These are phyloP conservation scores for Orientallactaga sibirica DNA, from an alignment of 2,797 vertebrate genomes.

Conservation along the genomic window DNA sequence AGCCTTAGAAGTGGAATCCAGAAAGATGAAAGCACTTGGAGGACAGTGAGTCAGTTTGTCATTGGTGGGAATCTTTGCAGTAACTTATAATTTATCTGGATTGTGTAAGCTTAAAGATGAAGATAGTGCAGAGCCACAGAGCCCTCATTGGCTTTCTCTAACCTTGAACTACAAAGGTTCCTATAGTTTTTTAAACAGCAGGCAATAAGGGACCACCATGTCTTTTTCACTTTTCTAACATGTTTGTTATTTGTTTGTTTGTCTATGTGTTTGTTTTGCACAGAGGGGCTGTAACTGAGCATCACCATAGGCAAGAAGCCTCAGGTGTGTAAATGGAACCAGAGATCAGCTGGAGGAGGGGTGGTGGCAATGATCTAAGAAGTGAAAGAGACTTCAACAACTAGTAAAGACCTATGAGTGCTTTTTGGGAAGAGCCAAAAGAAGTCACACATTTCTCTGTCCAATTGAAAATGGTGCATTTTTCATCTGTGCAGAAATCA, in stretches of 20 bases:
- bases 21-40: constrained; percentile 68
- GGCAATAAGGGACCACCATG: not conserved
- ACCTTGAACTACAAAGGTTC: not conserved
- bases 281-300: not conserved
- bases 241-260: not conserved
- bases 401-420: not conserved
- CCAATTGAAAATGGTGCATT: not conserved
- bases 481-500: not conserved
- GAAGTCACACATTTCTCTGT: not conserved
- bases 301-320: not conserved
- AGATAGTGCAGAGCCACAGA: constrained; percentile 63
- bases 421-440: not conserved
- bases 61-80: constrained; percentile 72
- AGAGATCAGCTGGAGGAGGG: too few relatives aligned
- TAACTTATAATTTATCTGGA: constrained; percentile 80
- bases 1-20: constrained; percentile 71
- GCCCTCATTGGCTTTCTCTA: not conserved
- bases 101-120: constrained; percentile 67
- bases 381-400: not conserved
- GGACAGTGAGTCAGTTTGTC: constrained; percentile 73
- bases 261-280: not conserved
- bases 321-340: not conserved
- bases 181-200: not conserved
- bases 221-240: not conserved
- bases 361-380: not conserved